Evolutionary conservation across 2,797 vertebrate genomes (phyloP), one percentile per base, ranked within the genome.

Genomic region (Poecilia velifera): DNA sequence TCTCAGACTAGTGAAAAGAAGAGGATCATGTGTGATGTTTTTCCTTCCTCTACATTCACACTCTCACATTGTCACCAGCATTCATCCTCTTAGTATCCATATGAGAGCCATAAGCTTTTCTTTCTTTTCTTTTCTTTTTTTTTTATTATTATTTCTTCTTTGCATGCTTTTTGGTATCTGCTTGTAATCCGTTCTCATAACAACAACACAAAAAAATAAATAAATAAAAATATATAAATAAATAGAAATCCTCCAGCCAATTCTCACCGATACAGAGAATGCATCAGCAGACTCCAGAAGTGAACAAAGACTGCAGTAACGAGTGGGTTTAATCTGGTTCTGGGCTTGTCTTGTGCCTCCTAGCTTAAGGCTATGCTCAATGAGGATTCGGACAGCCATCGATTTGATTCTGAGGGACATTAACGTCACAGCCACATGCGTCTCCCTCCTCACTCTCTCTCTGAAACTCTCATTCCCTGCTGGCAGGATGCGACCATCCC

Each of bases 371-470:
- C 95, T 91, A 94, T 92, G 89, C 91, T 89, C 92, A 90, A 82
- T 86, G 93, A 92, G 88, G 90, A 94, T 95, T 93, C 90, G 92
- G 93, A 94, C 94, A 91, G 92, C 91, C 94, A 94, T 95, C 94
- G 94, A 96, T 96, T 96, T 94, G 93, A 96, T 95, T 95, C 90
- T 86, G 93, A 92, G 93, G 92, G 93, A 95, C 94, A 94, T 96
- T 96, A 96, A 94, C 92, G 94, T 94, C 93, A 94, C 92, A 88
- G 93, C 93, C 93, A 94, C 88, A 86, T 90, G 90, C 90, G 84
- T 94, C 94, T 93, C 93, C 62, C 62, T 66, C 64, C 64, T 87
- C 64, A 86, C 91, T 92, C 85, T 80, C 82, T 43, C 66, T 43
- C 68, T 16, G 68, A 71, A 71, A 93, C 88, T 91, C 89, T 92